Base-by-base conservation (phyloP, 2,113 vertebrate genomes). In the Trinectes maculatus region DNA sequence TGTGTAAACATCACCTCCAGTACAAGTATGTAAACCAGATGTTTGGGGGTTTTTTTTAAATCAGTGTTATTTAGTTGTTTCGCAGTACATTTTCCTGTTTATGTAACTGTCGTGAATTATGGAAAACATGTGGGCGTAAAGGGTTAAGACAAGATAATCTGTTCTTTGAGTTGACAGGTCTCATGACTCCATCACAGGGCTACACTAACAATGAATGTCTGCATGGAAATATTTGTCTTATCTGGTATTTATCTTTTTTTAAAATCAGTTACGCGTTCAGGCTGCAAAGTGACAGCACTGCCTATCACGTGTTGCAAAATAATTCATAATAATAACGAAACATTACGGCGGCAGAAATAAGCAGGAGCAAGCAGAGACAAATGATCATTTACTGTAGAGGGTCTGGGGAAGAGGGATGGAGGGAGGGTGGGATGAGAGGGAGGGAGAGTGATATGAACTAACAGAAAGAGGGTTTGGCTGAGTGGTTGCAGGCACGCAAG, bases 1-100 rank as follows among this genome's bases (percentile, higher is more conserved):
- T 68, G 13, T 47, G 31, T 40, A n/a, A 56, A 56, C 47, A 69
- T 74, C 51, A 77, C 69, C 63, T 73, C 64, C 39, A 66, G 43
- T 59, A 56, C 58, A 36, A 73, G 87, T 85, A 77, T 85, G 47
- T 84, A 84, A 85, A 42, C 19, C 15, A 24, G 52, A 51, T 58
- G 18, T 61, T 51, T 33, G n/a, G n/a, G n/a, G n/a, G 74, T 86
- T 68, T 65, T 13, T 47, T 44, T 24, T 34, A 3, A 34, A 78
- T 72, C 64, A 40, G 39, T 65, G 29, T 79, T 59, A 63, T 74
- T 77, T 72, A 47, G 82, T 84, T 83, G 63, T 87, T 88, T 86
- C 75, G 62, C 12, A 61, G 48, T 62, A 58, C 22, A 36, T 58
- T 71, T 77, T 37, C 53, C 34, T 74, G 68, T 86, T 86, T 88